Evolutionary conservation across 2,113 vertebrate genomes (phyloP).

Genomic region (Mixornis gularis): DNA sequence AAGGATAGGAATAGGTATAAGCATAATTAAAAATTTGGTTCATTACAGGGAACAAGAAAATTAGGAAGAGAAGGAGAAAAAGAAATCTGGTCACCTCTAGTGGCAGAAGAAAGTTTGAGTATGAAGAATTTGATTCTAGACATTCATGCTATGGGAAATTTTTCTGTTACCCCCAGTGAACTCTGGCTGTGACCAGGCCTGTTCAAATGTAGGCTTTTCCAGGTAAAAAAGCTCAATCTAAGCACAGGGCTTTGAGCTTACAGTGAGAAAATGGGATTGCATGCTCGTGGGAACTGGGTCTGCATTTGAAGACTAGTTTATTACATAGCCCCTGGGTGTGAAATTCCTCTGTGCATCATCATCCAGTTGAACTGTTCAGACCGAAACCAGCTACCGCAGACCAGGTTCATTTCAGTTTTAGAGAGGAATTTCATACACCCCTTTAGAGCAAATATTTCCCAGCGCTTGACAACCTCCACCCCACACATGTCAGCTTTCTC

Average conservation of each 20-base stretch:
- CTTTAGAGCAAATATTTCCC: neutral
- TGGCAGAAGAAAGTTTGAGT: neutral
- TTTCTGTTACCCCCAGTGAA: neutral
- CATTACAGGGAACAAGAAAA: neutral
- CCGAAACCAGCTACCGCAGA: neutral
- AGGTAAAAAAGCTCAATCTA: accelerated
- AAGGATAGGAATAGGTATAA: neutral
- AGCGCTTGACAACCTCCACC: neutral
- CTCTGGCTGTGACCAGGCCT: neutral
- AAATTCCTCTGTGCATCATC: neutral
- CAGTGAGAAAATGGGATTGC: neutral
- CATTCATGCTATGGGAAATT: neutral
- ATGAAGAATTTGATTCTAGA: neutral
- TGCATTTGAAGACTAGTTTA: neutral
- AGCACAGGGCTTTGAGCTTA: neutral
- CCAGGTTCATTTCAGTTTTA: neutral
- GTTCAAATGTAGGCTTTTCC: neutral
- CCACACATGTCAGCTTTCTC: neutral
- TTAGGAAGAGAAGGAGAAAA: neutral
- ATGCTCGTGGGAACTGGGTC: accelerated
- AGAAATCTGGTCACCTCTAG: neutral
- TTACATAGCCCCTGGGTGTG: accelerated
- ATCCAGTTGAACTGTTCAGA: neutral
- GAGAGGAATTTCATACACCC: neutral
- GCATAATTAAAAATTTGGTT: neutral